Evolutionary conservation across 2,113 vertebrate species (phyloP), one percentile per base, ranked within the genome.

Genomic region (Suncus etruscus): DNA sequence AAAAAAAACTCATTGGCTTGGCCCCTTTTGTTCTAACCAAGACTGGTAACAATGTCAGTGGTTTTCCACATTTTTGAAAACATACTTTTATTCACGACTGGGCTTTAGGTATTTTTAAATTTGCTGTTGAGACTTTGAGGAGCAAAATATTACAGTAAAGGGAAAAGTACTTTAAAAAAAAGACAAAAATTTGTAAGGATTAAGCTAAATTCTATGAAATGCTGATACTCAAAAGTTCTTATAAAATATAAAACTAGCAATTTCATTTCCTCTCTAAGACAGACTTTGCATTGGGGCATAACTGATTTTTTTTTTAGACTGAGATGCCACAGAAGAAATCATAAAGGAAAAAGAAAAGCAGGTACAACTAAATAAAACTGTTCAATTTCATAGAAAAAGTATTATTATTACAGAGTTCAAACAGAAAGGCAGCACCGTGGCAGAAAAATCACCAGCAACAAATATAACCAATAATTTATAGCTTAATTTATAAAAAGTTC

Each of bases 311-410:
- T 5, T 39, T 39, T 86, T 54, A 63, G 50, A 24, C 11, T 75
- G 65, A 76, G 69, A 86, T 83, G 12, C 31, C 91, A 86, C 6
- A 88, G 39, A 91, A 79, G 24, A 92, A 91, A 90, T 73, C 54
- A 81, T n/a, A 68, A 58, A 88, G 69, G 15, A 80, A 75, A 79
- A 79, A 76, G 47, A 86, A 29, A 72, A 7, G 10, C 74, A 81
- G 5, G 39, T 39, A 39, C 39, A 39, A 39, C 27, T 51, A 10
- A 18, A 78, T 87, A 94, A 91, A 75, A 82, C 85, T 82, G 75
- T 27, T 90, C 25, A 69, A 8, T 63, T 72, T 72, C 78, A 92
- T 47, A 87, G 31, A 68, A 86, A 70, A 92, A 68, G 12, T 77
- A 31, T 70, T 32, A 72, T 32, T 2, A 80, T 15, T 29, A 83